Conservation (phyloP, 1,140 invertebrate species). For the Brachionus manjavacas region DNA sequence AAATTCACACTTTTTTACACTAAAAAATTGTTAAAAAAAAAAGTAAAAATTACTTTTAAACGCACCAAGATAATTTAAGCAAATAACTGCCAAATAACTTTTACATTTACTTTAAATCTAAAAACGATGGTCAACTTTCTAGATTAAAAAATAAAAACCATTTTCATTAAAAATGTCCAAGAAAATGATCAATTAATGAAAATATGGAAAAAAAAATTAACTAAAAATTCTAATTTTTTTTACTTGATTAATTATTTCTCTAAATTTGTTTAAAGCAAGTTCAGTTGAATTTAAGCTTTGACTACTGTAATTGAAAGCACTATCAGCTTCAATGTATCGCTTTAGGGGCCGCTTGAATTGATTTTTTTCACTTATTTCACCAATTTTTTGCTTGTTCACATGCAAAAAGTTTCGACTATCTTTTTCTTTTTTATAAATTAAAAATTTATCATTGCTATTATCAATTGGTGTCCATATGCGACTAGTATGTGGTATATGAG, state of each 20-base stretch:
- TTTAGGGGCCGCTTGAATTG: slow-evolving; percentile 14
- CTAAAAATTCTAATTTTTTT: neutral
- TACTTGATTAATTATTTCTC: slow-evolving; percentile 43
- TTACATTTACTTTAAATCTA: no score
- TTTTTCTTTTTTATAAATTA: slow-evolving; percentile 45
- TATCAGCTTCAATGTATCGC: slow-evolving; percentile 43
- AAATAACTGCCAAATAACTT: no score
- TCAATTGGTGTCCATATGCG: slow-evolving; percentile 49
- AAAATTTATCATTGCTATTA: slow-evolving; percentile 50
- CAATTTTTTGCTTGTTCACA: slow-evolving; percentile 49
- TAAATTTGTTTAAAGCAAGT: slow-evolving; percentile 51
- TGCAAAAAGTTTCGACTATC: slow-evolving; percentile 46
- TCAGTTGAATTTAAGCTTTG: slow-evolving; percentile 54
- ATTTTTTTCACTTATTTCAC: neutral
- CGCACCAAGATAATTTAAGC: no score
- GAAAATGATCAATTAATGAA: no score
- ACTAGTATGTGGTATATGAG: slow-evolving; percentile 30
- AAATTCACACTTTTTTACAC: no score
- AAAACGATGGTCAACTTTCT: no score
- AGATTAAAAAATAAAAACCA: no score
- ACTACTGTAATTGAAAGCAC: slow-evolving; percentile 54
- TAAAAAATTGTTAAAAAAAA: no score
- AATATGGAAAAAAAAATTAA: no score
- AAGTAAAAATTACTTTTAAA: no score
- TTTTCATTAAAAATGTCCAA: no score